Percentiles rank a stretch among this genome's conserved stretches.
Conservation (phyloP, 1,140 invertebrate species). For the Orius insidiosus region DNA sequence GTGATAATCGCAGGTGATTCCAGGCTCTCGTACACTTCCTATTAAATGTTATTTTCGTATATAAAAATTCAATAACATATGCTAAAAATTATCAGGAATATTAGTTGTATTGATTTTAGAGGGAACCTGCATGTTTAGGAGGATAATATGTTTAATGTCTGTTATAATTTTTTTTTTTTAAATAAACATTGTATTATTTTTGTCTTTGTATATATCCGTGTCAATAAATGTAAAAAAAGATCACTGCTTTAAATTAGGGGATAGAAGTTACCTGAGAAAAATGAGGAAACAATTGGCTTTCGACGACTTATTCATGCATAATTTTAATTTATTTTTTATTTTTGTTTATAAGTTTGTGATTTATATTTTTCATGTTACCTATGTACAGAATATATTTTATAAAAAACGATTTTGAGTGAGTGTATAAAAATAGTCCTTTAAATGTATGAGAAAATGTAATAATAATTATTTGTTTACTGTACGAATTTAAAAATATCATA, state of each 20-base stretch:
- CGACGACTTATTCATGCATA: constrained; percentile 6
- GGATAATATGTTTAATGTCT: too few relatives aligned
- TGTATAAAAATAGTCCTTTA: constrained; percentile 16
- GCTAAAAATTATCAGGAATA: too few relatives aligned
- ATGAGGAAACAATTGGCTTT: constrained; percentile 8
- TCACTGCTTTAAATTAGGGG: constrained; percentile 12
- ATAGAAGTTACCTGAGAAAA: constrained; percentile 9
- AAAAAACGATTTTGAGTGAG: constrained; percentile 15
- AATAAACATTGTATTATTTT: neutral
- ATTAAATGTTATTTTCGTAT: constrained; percentile 12
- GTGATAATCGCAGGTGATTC: constrained; percentile 12
- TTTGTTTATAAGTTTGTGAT: constrained; percentile 12
- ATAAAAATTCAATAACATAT: neutral
- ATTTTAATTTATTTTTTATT: constrained; percentile 5
- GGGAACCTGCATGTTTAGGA: too few relatives aligned
- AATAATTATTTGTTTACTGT: constrained; percentile 17
- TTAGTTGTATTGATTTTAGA: too few relatives aligned
- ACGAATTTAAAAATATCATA: constrained; percentile 11
- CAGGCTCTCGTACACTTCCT: neutral
- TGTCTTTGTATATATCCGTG: constrained; percentile 8
- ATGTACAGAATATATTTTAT: constrained; percentile 17
- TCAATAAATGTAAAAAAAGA: constrained; percentile 12
- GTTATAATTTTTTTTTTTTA: too few relatives aligned
- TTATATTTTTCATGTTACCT: constrained; percentile 16
- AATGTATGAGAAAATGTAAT: constrained; percentile 12